These are phyloP conservation scores for Eretmocerus hayati DNA, from an alignment of 2,888 invertebrate genomes.

Conservation along the genomic window DNA sequence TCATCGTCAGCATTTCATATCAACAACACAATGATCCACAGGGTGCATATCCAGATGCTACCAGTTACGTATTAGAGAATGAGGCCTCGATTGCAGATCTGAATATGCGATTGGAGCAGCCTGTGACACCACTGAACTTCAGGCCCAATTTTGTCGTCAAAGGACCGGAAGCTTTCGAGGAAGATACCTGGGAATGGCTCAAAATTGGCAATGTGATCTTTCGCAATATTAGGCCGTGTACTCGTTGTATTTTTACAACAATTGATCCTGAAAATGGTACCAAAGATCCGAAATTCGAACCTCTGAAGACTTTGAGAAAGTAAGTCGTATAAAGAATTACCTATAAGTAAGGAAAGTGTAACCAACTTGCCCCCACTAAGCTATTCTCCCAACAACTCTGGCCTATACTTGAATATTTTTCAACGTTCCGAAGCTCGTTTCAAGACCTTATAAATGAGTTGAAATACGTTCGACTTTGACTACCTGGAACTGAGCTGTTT, in stretches of 20 bases:
- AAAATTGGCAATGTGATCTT: slow-evolving; percentile 61
- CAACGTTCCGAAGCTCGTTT: too few relatives aligned
- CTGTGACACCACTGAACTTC: slow-evolving; percentile 55
- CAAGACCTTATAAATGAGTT: too few relatives aligned
- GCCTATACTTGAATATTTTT: too few relatives aligned
- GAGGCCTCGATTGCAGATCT: slow-evolving; percentile 61
- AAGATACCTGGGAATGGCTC: slow-evolving; percentile 67
- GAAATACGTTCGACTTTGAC: too few relatives aligned
- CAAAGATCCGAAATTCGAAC: slow-evolving; percentile 55
- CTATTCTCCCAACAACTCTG: too few relatives aligned
- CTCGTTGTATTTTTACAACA: slow-evolving; percentile 66
- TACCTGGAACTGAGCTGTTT: too few relatives aligned
- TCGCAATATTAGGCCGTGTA: slow-evolving; percentile 59
- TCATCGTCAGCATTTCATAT: too few relatives aligned
- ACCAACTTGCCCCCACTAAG: too few relatives aligned
- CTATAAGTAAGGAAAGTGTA: too few relatives aligned
- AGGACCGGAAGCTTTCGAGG: slow-evolving; percentile 55
- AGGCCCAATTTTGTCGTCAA: slow-evolving; percentile 64
- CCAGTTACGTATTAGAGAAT: slow-evolving; percentile 62
- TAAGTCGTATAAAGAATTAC: slow-evolving; percentile 45
- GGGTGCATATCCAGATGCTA: slow-evolving; percentile 63
- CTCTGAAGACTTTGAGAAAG: slow-evolving; percentile 60
- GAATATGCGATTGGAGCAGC: slow-evolving; percentile 53
- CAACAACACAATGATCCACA: too few relatives aligned
- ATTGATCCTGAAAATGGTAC: slow-evolving; percentile 61